Evolutionary conservation across 2,797 vertebrate genomes (phyloP).

Genomic region (Darevskia mixta): DNA sequence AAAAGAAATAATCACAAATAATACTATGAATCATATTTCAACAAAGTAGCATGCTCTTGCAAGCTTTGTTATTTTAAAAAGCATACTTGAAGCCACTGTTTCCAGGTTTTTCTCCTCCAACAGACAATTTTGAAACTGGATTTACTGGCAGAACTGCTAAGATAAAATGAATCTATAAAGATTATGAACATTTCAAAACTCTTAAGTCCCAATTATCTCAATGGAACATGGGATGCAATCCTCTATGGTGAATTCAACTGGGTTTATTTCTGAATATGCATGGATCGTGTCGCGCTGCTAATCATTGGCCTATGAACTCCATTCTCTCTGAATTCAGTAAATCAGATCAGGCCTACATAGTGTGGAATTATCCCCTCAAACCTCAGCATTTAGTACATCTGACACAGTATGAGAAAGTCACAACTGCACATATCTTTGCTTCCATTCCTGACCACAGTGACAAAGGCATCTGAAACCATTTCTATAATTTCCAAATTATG

Average conservation of each 20-base stretch:
- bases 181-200: not conserved
- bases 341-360: not conserved
- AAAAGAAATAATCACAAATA: not conserved
- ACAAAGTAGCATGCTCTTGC: not conserved
- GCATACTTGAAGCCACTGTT: not conserved
- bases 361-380: not conserved
- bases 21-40: not conserved
- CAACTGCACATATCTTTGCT: not conserved
- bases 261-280: not conserved
- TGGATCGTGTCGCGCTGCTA: not conserved
- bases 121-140: not conserved
- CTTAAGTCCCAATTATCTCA: not conserved
- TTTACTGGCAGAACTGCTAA: not conserved
- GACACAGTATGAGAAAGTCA: not conserved
- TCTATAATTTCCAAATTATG: constrained; percentile 22
- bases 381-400: not conserved
- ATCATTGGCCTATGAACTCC: too few relatives aligned
- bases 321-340: not conserved
- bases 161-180: not conserved
- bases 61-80: not conserved
- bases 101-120: not conserved
- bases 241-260: not conserved
- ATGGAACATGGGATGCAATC: not conserved
- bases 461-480: constrained; percentile 10
- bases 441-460: not conserved